Percentiles rank a stretch among this genome's conserved stretches.
These are phyloP conservation scores for Nezara viridula DNA, from an alignment of 2,888 invertebrate genomes.

Conservation along the genomic window DNA sequence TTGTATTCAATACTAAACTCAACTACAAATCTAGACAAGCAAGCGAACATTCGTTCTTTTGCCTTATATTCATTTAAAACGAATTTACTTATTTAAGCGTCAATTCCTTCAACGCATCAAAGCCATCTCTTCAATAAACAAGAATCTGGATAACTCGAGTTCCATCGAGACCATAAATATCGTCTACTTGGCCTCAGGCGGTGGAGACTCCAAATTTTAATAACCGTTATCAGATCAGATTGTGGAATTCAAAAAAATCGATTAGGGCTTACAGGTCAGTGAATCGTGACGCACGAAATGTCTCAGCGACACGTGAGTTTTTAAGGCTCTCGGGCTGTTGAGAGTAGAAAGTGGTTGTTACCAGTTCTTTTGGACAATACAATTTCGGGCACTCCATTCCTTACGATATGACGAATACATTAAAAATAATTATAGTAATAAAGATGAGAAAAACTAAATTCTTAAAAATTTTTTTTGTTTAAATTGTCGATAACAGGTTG, in stretches of 20 bases:
- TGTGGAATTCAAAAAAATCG: slow-evolving; percentile 13
- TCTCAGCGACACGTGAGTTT: slow-evolving; percentile 2
- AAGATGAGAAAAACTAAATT: too few relatives aligned
- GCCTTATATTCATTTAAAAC: too few relatives aligned
- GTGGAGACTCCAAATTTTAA: not conserved
- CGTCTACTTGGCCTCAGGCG: not conserved
- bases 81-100: too few relatives aligned
- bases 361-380: not conserved
- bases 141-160: not conserved
- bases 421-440: too few relatives aligned
- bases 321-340: not conserved
- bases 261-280: not conserved
- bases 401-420: too few relatives aligned
- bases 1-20: too few relatives aligned
- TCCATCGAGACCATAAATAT: not conserved
- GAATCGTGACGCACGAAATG: slow-evolving; percentile 5
- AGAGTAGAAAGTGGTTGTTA: not conserved
- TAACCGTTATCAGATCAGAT: not conserved
- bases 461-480: too few relatives aligned
- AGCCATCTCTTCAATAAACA: too few relatives aligned
- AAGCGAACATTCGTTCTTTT: too few relatives aligned
- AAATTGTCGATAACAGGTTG: too few relatives aligned
- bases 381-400: not conserved
- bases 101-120: too few relatives aligned
- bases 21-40: too few relatives aligned